A percentile compares a stretch with the other conserved stretches of the same genome.
Conservation (phyloP, 2,888 invertebrate species). For the Nephrotoma guestfalica region DNA sequence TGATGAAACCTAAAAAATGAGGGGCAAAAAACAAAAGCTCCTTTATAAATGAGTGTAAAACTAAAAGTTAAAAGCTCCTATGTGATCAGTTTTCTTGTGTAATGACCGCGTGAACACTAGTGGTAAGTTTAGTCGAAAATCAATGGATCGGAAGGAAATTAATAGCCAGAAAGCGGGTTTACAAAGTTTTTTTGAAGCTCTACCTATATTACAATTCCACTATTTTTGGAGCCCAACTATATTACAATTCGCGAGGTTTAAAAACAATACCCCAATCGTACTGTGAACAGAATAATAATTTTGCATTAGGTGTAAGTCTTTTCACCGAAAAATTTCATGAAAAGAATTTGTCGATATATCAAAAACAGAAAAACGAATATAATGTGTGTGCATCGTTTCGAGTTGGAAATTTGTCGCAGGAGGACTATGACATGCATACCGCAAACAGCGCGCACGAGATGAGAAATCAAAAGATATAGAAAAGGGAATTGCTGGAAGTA, state of each 20-base stretch:
- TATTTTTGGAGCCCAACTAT: background rate
- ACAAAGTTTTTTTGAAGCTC: background rate
- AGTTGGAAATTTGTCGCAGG: background rate
- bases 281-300: background rate
- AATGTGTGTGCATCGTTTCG: background rate
- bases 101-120: too few relatives aligned
- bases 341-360: background rate
- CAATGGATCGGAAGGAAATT: background rate
- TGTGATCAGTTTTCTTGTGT: too few relatives aligned
- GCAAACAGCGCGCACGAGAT: background rate
- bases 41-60: too few relatives aligned
- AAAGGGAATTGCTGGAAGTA: background rate
- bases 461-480: background rate
- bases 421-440: background rate
- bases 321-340: background rate
- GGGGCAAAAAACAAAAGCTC: too few relatives aligned
- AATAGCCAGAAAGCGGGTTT: background rate
- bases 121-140: too few relatives aligned
- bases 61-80: too few relatives aligned
- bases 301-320: background rate
- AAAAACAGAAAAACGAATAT: background rate
- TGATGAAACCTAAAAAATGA: too few relatives aligned
- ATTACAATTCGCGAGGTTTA: background rate
- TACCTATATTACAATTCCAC: background rate
- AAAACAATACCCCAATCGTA: background rate